Conservation (phyloP, 2,888 invertebrate genomes). For the Sclerodermus sp. region DNA sequence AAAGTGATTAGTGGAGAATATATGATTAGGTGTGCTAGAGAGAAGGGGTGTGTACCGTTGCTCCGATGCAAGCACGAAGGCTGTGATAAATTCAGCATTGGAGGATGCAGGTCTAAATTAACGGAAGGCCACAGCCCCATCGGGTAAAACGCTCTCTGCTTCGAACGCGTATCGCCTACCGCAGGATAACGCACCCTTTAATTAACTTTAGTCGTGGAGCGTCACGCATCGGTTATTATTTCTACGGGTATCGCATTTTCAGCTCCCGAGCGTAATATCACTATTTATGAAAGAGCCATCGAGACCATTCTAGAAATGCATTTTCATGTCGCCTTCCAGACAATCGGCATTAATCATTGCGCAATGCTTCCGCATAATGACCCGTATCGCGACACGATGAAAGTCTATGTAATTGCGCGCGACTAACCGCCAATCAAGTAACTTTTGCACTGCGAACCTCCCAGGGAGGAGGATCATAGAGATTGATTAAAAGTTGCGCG, state of each 20-base stretch:
- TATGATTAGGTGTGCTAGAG: no score
- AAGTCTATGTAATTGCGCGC: neutral
- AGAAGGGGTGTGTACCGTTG: no score
- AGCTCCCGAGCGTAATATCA: neutral
- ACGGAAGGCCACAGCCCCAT: neutral
- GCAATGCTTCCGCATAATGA: neutral
- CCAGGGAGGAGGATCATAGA: no score
- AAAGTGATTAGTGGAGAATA: no score
- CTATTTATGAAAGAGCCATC: neutral
- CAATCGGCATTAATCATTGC: neutral
- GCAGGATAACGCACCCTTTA: constrained; percentile 1
- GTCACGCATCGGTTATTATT: constrained; percentile 2
- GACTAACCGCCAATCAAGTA: neutral
- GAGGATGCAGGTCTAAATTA: neutral
- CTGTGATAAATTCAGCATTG: neutral
- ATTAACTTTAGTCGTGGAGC: constrained; percentile 5
- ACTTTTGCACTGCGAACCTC: neutral
- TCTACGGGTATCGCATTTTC: neutral
- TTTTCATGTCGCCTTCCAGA: neutral
- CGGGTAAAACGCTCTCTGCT: neutral
- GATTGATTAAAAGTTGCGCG: no score
- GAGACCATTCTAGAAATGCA: neutral
- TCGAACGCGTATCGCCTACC: neutral
- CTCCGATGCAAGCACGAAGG: neutral
- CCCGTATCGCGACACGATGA: neutral